phyloP scores from a whole-genome alignment of 2,888 invertebrate species.

The Tenodera sinensis region DNA sequence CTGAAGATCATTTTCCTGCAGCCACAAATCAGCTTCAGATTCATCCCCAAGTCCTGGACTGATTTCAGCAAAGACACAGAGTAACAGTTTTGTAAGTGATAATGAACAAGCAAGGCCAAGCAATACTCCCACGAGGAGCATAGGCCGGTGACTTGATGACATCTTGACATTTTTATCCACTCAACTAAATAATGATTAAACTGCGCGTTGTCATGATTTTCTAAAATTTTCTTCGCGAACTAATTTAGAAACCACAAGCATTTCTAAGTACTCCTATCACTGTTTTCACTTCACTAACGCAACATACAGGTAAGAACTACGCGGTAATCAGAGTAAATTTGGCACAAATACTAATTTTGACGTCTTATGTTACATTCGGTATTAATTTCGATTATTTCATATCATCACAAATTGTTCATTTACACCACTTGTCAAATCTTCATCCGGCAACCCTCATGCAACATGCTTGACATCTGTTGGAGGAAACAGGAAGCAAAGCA shows the following conservation, averaged over 20 bases:
- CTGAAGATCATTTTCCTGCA: conserved; percentile 67
- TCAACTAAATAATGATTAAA: conserved; percentile 39
- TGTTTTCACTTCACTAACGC: background rate
- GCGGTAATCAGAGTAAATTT: background rate
- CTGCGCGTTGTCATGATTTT: background rate
- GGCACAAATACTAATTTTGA: background rate
- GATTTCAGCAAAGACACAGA: conserved; percentile 29
- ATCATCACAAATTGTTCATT: background rate
- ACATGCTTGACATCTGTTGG: background rate
- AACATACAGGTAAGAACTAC: background rate
- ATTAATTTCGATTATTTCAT: background rate
- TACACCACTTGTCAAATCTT: background rate
- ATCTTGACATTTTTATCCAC: conserved; percentile 4
- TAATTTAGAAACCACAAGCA: background rate
- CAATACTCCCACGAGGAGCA: conserved; percentile 28
- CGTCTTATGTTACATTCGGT: background rate
- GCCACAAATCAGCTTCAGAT: conserved; percentile 68
- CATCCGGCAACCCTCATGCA: background rate
- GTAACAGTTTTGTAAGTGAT: conserved; percentile 29
- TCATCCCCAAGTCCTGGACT: conserved; percentile 45
- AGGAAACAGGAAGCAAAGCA: background rate
- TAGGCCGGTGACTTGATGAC: conserved; percentile 22
- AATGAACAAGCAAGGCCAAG: conserved; percentile 28
- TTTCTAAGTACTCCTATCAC: background rate
- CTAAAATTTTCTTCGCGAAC: background rate